These are phyloP conservation scores for Plectrocnemia conspersa DNA, from an alignment of 1,140 invertebrate species.

Conservation along the genomic window DNA sequence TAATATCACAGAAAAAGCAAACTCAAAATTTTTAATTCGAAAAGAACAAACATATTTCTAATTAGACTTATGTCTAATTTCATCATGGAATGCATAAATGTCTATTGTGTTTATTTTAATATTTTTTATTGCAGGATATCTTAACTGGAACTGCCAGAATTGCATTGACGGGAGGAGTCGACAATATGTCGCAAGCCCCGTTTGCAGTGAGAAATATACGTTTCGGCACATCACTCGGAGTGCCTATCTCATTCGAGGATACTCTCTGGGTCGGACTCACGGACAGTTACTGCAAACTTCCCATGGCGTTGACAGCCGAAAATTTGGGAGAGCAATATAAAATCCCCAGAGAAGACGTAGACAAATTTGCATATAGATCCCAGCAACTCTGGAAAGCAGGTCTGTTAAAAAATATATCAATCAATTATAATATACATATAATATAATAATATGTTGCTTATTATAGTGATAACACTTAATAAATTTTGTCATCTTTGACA, in stretches of 20 bases:
- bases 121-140: constrained; percentile 69
- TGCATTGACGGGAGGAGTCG: constrained; percentile 85
- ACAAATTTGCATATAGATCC: constrained; percentile 83
- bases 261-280: constrained; percentile 84
- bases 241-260: constrained; percentile 81
- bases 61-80: no score
- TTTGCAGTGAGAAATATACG: constrained; percentile 81
- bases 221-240: constrained; percentile 87
- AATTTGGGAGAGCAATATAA: constrained; percentile 91
- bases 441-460: no score
- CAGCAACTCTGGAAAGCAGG: constrained; percentile 77
- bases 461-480: background rate
- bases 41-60: background rate
- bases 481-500: background rate
- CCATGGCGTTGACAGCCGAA: constrained; percentile 97
- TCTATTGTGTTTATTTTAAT: constrained; percentile 5
- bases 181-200: constrained; percentile 95
- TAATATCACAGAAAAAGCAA: no score
- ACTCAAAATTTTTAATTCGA: constrained; percentile 8
- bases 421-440: no score
- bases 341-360: constrained; percentile 80
- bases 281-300: constrained; percentile 84
- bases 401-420: constrained; percentile 40
- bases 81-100: background rate
- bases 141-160: constrained; percentile 79